Base-by-base conservation (phyloP, 2,797 vertebrate species). In the Gambusia yucatana region DNA sequence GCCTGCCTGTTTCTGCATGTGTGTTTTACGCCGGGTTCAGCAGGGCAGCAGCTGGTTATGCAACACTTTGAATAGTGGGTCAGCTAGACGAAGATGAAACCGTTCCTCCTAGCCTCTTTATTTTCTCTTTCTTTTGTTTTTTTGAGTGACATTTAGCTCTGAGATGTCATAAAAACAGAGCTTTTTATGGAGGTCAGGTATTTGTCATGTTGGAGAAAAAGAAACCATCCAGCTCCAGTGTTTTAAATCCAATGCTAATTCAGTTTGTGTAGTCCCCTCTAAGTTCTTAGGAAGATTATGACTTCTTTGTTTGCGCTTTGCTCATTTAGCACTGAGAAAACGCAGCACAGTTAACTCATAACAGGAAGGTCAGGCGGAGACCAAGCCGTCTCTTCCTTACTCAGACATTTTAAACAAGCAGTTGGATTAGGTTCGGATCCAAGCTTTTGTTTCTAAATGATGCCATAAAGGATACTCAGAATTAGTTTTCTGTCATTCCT, bases 41-140 rank as follows among this genome's bases (percentile, higher is more conserved):
- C 77, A 79, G 87, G 89, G 86, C 84, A 85, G 81, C 80, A 73
- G 85, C 84, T 77, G 92, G 92, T 93, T 93, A 93, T 92, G 91
- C 92, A 94, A 94, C 92, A 89, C 55, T 87, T 87, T 87, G 16
- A 92, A 84, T 88, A 88, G 84, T 82, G 78, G 85, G 76, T 22
- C 81, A 78, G 75, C 73, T 13, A 47, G 70, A 85, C 65, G 82
- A 86, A 76, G 52, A 84, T 79, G 85, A 70, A 67, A 67, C 69
- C 39, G 47, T 61, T 65, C 52, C 59, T 17, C 14, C 8, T 5
- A 25, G 47, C 33, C 43, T 11, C 30, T 48, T 30, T 50, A 10
- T 50, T 50, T 22, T 22, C 14, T 73, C 44, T 30, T 14, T 71
- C n/a, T 72, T 36, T 65, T 41, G 17, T 22, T 67, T 52, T 50